Evolutionary conservation across 2,888 invertebrate species (phyloP).

Genomic region (Eumacrocentrus americanus): DNA sequence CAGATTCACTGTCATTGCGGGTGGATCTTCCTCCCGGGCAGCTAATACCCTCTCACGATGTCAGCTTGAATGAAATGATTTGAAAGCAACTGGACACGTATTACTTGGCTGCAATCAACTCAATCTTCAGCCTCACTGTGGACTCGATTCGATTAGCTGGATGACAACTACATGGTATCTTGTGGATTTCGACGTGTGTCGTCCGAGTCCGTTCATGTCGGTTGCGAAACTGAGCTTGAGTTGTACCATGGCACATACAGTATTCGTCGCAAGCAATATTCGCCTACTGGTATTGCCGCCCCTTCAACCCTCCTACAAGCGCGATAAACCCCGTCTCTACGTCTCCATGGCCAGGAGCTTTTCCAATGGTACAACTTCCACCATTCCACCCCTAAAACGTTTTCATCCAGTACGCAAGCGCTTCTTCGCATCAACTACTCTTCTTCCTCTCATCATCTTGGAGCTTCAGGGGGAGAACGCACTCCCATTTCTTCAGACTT

Average conservation of each 20-base stretch:
- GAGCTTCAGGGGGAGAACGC: conserved; percentile 9
- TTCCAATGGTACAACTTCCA: conserved; percentile 1
- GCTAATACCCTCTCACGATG: neutral
- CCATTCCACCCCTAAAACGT: conserved; percentile 14
- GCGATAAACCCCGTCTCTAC: conserved; percentile 29
- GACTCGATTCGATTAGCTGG: conserved; percentile 25
- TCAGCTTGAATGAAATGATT: neutral
- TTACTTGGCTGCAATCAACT: neutral
- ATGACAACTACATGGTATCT: conserved; percentile 43
- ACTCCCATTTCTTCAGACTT: conserved; percentile 8
- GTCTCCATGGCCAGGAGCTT: conserved; percentile 16
- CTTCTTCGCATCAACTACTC: neutral
- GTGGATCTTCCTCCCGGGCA: too few species aligned
- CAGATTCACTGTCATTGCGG: conserved; percentile 36
- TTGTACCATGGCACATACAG: conserved; percentile 26
- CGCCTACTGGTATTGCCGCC: conserved; percentile 34
- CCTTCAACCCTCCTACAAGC: conserved; percentile 23
- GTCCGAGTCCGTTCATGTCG: conserved; percentile 46
- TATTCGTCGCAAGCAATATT: conserved; percentile 17
- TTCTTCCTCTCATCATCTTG: conserved; percentile 10
- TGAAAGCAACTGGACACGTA: neutral
- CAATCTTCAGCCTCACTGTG: neutral
- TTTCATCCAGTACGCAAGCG: conserved; percentile 3
- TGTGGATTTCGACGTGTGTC: conserved; percentile 26
- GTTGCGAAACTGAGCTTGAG: conserved; percentile 47